A percentile compares a stretch with the other conserved stretches of the same genome.
These are phyloP conservation scores for Rhagium mordax DNA, from an alignment of 2,888 invertebrate genomes.

Conservation along the genomic window DNA sequence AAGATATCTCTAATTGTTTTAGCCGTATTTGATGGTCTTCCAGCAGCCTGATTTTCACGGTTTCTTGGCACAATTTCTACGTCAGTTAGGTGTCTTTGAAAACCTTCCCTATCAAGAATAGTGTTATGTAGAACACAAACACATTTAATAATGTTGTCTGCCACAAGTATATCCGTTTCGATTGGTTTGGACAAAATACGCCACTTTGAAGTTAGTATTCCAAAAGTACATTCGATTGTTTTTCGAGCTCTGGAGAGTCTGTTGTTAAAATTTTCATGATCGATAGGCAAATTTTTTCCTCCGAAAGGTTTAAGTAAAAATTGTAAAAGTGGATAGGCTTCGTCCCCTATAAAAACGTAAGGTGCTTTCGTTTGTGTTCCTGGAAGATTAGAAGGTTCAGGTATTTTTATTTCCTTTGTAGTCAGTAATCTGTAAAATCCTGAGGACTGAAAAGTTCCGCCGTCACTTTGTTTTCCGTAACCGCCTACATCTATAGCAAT, in stretches of 20 bases:
- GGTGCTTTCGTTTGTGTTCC: conserved; percentile 42
- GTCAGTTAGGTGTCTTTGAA: conserved; percentile 20
- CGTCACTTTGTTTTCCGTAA: conserved; percentile 55
- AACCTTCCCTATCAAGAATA: conserved; percentile 13
- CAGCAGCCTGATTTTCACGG: background rate
- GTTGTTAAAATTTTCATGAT: conserved; percentile 37
- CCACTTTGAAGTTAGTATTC: conserved; percentile 29
- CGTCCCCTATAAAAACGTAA: conserved; percentile 48
- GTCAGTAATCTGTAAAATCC: conserved; percentile 37
- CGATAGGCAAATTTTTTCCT: conserved; percentile 5
- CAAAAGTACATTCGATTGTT: no score
- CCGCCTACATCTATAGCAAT: no score
- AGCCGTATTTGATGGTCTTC: conserved; percentile 16
- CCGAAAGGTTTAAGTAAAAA: conserved; percentile 41
- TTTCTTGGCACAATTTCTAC: conserved; percentile 12
- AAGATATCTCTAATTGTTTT: conserved; percentile 25
- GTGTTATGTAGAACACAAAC: conserved; percentile 24
- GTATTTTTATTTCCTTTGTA: conserved; percentile 36
- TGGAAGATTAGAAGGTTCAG: conserved; percentile 42
- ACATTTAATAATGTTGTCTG: conserved; percentile 20
- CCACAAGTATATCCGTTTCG: conserved; percentile 7
- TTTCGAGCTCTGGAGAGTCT: conserved; percentile 35
- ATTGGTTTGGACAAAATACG: conserved; percentile 25
- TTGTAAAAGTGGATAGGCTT: conserved; percentile 44
- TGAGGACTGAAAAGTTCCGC: conserved; percentile 48